These are phyloP conservation scores for Drosophila watanabei DNA, from an alignment of 1,140 invertebrate species.

Conservation along the genomic window DNA sequence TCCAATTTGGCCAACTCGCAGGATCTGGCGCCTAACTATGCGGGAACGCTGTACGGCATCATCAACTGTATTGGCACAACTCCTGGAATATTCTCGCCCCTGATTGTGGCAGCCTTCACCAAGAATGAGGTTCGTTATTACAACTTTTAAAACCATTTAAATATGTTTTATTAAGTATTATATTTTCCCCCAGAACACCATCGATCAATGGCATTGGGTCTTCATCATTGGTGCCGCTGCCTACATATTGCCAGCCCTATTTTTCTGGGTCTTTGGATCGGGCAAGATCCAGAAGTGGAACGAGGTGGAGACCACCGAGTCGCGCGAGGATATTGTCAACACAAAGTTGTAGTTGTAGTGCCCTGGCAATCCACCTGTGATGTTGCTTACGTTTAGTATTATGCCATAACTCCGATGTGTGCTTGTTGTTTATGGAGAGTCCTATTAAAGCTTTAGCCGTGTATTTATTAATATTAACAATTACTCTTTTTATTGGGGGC, in stretches of 20 bases:
- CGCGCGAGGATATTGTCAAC: slow-evolving; percentile 74
- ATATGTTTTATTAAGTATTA: neutral
- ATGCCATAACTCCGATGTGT: slow-evolving; percentile 64
- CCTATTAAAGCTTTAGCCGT: slow-evolving; percentile 76
- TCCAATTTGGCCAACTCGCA: slow-evolving; percentile 94
- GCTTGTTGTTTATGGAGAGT: slow-evolving; percentile 56
- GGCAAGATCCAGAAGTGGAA: slow-evolving; percentile 90
- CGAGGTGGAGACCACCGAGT: slow-evolving; percentile 74
- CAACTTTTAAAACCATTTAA: slow-evolving; percentile 9
- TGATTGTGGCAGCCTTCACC: slow-evolving; percentile 90
- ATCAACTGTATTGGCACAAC: slow-evolving; percentile 91
- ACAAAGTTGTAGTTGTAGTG: slow-evolving; percentile 80
- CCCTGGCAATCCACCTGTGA: slow-evolving; percentile 57
- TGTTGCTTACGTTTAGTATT: slow-evolving; percentile 64
- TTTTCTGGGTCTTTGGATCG: slow-evolving; percentile 90
- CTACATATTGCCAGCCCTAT: slow-evolving; percentile 89
- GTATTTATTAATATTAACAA: slow-evolving; percentile 68
- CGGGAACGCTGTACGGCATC: slow-evolving; percentile 91
- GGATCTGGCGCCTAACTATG: slow-evolving; percentile 89
- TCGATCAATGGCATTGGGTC: slow-evolving; percentile 91
- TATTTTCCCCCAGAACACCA: slow-evolving; percentile 88
- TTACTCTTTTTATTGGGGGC: slow-evolving; percentile 7
- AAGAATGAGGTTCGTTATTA: slow-evolving; percentile 87
- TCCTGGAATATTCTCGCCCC: slow-evolving; percentile 90
- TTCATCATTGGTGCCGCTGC: slow-evolving; percentile 91